Conservation (phyloP, 2,113 vertebrate species). For the Vimba vimba region DNA sequence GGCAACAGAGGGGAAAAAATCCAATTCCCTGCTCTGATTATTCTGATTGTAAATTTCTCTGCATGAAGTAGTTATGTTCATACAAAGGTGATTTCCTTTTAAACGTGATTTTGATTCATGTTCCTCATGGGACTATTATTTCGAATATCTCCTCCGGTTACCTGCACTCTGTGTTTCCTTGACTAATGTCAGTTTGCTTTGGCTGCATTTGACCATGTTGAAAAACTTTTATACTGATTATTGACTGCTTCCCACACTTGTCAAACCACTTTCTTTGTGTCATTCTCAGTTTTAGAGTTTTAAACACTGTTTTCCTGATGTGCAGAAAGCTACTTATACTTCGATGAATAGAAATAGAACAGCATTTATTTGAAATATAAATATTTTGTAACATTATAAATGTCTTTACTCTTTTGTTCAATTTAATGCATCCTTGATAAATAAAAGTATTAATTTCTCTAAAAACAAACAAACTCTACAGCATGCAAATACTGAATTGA, state of each 20-base stretch:
- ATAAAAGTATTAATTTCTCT: too few species aligned
- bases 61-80: not conserved
- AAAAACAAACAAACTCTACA: too few species aligned
- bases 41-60: constrained; percentile 23
- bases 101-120: not conserved
- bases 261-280: not conserved
- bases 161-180: not conserved
- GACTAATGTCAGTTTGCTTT: not conserved
- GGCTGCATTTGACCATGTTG: constrained; percentile 1
- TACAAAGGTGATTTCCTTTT: not conserved
- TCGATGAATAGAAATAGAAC: too few species aligned
- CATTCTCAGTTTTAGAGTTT: not conserved
- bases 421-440: too few species aligned
- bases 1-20: constrained; percentile 25
- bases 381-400: too few species aligned
- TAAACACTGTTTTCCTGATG: not conserved
- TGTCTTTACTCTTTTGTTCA: too few species aligned
- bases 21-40: not conserved
- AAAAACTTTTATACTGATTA: not conserved
- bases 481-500: too few species aligned
- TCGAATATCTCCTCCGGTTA: not conserved
- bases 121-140: not conserved
- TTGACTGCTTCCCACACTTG: not conserved
- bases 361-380: too few species aligned
- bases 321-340: too few species aligned